A percentile compares a stretch with the other conserved stretches of the same genome.
Evolutionary conservation across 2,797 vertebrate genomes (phyloP).

Genomic region (Anomalospiza imberbis): DNA sequence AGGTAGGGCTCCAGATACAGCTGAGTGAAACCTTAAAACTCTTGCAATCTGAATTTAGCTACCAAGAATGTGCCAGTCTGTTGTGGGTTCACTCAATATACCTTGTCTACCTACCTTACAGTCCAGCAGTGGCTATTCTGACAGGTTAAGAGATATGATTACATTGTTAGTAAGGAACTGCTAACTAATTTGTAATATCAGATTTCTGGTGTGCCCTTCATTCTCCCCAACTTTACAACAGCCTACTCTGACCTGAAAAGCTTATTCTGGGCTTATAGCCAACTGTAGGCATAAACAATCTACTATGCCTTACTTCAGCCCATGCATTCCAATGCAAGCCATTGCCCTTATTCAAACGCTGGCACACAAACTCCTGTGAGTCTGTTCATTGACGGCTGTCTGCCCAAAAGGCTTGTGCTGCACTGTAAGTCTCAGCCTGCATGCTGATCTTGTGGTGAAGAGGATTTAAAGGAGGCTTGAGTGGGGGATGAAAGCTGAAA

Average conservation of each 20-base stretch:
- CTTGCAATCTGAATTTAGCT: not conserved
- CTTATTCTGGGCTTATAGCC: slow-evolving; percentile 29
- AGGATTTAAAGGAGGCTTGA: not conserved
- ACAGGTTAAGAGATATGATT: not conserved
- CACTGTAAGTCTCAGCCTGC: not conserved
- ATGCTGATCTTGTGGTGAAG: not conserved
- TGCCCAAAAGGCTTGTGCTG: not conserved
- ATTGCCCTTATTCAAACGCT: not conserved
- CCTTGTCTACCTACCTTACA: not conserved
- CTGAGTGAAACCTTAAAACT: not conserved
- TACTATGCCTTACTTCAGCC: not conserved
- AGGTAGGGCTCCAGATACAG: not conserved
- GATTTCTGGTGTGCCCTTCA: not conserved
- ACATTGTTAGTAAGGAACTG: not conserved
- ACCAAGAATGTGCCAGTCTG: not conserved
- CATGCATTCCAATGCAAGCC: slow-evolving; percentile 30
- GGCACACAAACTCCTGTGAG: not conserved
- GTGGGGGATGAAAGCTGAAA: not conserved
- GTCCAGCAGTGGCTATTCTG: not conserved
- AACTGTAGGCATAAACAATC: slow-evolving; percentile 25
- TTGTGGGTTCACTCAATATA: not conserved
- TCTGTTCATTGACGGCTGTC: not conserved
- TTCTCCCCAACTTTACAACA: not conserved
- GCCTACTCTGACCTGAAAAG: slow-evolving; percentile 11
- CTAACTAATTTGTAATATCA: not conserved